phyloP scores from a whole-genome alignment of 2,888 invertebrate species.

The Lagria hirta region DNA sequence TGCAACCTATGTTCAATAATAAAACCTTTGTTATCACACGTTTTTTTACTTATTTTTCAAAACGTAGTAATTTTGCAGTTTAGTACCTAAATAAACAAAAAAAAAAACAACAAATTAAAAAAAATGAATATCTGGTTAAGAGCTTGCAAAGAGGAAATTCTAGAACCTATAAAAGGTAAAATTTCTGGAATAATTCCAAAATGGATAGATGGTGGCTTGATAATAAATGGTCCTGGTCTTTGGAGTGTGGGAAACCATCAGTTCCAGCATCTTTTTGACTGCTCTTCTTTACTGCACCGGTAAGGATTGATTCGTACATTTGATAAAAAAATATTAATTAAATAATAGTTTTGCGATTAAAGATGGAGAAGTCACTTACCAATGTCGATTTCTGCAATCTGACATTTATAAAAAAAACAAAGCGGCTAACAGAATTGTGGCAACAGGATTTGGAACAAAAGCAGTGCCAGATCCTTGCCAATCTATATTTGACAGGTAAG shows the following conservation, averaged over 20 bases:
- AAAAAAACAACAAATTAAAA: too few relatives aligned
- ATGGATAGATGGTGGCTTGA: constrained; percentile 77
- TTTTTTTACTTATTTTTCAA: too few relatives aligned
- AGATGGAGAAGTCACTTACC: constrained; percentile 76
- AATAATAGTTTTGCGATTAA: constrained; percentile 70
- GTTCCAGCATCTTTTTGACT: constrained; percentile 87
- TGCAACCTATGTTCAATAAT: too few relatives aligned
- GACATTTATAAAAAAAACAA: constrained; percentile 64
- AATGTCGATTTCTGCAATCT: constrained; percentile 54
- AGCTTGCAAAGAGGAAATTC: constrained; percentile 75
- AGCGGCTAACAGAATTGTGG: constrained; percentile 77
- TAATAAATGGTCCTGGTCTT: constrained; percentile 88
- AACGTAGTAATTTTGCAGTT: too few relatives aligned
- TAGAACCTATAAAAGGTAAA: constrained; percentile 66
- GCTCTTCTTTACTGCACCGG: constrained; percentile 79
- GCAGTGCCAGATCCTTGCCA: constrained; percentile 59
- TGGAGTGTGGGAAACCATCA: constrained; percentile 76
- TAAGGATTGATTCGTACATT: constrained; percentile 37
- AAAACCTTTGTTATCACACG: too few relatives aligned
- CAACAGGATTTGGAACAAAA: constrained; percentile 64
- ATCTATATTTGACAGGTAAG: constrained; percentile 63
- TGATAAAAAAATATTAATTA: not conserved
- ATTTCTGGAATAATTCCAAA: constrained; percentile 59
- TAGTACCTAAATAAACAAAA: too few relatives aligned
- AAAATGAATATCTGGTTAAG: constrained; percentile 78